These are phyloP conservation scores for Drosophila sp. DNA, from an alignment of 1,140 invertebrate species.

Conservation along the genomic window DNA sequence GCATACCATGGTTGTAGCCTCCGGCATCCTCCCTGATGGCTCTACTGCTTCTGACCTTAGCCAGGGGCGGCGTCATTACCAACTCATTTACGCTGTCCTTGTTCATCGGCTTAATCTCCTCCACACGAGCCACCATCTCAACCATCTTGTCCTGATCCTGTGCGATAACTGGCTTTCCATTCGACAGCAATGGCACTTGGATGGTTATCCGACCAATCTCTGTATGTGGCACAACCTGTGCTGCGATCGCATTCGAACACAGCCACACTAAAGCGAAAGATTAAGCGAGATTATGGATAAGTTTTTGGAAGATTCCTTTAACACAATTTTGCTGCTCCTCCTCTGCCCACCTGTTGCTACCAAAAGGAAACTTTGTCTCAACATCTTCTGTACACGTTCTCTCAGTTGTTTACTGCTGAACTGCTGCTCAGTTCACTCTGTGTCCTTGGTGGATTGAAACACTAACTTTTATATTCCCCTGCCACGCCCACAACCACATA, in stretches of 20 bases:
- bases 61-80: conserved; percentile 35
- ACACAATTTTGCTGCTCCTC: too few species aligned
- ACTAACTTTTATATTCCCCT: conserved; percentile 54
- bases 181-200: conserved; percentile 69
- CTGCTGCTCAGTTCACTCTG: conserved; percentile 47
- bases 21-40: conserved; percentile 31
- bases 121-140: conserved; percentile 60
- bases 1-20: conserved; percentile 27
- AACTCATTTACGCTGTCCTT: conserved; percentile 40
- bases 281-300: not conserved
- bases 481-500: not conserved
- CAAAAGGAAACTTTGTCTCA: conserved; percentile 55
- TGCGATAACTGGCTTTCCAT: conserved; percentile 62
- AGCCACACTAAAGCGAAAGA: conserved; percentile 54
- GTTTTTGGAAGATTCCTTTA: not conserved
- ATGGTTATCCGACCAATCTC: conserved; percentile 70
- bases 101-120: conserved; percentile 56
- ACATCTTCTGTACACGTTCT: conserved; percentile 42
- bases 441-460: conserved; percentile 40
- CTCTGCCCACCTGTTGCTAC: conserved; percentile 48
- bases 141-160: conserved; percentile 29
- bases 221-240: conserved; percentile 71
- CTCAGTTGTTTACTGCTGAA: conserved; percentile 27
- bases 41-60: conserved; percentile 40
- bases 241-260: conserved; percentile 50